These are phyloP conservation scores for Smithornis capensis DNA, from an alignment of 2,113 vertebrate species.

Conservation along the genomic window DNA sequence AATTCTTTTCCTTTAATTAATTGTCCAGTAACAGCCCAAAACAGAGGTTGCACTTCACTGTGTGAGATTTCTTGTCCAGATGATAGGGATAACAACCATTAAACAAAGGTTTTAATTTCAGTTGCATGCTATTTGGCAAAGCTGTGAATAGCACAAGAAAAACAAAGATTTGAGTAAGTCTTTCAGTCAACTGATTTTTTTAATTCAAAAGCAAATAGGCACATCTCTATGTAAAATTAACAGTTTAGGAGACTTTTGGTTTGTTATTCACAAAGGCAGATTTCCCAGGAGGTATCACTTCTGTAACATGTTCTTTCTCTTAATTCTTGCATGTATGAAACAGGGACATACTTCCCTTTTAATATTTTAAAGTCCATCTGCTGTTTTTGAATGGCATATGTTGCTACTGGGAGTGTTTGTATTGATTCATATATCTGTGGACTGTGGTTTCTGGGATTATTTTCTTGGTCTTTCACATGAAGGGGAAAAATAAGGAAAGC, in stretches of 20 bases:
- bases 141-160: background rate
- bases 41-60: background rate
- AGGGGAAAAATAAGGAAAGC: slow-evolving; percentile 23
- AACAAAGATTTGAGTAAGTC: background rate
- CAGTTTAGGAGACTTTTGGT: background rate
- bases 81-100: background rate
- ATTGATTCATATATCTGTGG: background rate
- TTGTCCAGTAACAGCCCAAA: background rate
- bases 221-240: background rate
- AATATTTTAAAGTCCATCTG: slow-evolving; percentile 25
- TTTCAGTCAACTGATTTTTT: background rate
- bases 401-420: background rate
- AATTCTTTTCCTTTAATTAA: background rate
- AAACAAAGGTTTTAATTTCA: slow-evolving; percentile 13
- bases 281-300: background rate
- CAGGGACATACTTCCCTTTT: background rate
- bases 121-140: background rate
- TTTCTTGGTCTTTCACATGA: background rate
- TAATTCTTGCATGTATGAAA: background rate
- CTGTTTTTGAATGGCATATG: background rate
- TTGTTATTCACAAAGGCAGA: background rate
- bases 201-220: background rate
- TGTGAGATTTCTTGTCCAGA: background rate
- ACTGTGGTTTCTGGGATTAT: background rate
- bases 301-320: background rate